Conservation (phyloP, 2,888 invertebrate genomes). For the Hyposoter dolosus region DNA sequence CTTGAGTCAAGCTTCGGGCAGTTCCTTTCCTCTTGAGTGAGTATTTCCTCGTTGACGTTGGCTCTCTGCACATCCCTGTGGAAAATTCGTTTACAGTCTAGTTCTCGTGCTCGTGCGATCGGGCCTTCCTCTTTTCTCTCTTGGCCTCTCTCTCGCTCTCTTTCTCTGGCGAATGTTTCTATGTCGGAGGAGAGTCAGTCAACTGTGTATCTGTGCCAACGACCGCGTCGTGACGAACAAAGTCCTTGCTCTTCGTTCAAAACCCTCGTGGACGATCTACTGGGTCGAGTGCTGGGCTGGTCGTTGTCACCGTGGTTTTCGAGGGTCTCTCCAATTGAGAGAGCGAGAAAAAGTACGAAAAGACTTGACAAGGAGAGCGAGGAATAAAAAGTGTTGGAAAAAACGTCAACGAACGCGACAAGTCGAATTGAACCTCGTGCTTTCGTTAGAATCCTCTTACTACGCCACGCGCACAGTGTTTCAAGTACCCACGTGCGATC, state of each 20-base stretch:
- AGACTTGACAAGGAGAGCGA: background rate
- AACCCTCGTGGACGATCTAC: conserved; percentile 65
- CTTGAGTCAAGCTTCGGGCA: conserved; percentile 48
- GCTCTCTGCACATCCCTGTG: conserved; percentile 56
- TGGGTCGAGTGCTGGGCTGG: conserved; percentile 75
- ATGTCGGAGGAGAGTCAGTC: conserved; percentile 28
- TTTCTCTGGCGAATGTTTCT: conserved; percentile 23
- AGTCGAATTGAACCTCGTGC: conserved; percentile 24
- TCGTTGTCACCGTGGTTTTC: conserved; percentile 44
- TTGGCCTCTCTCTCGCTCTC: background rate
- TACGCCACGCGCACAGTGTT: conserved; percentile 26
- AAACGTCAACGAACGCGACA: background rate
- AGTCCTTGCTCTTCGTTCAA: conserved; percentile 40
- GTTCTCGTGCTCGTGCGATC: conserved; percentile 51
- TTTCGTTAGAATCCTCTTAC: conserved; percentile 47
- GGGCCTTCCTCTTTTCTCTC: background rate
- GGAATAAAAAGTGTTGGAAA: background rate
- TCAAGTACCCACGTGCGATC: conserved; percentile 36
- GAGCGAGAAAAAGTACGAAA: conserved; percentile 14
- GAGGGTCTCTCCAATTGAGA: conserved; percentile 53
- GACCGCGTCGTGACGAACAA: conserved; percentile 59
- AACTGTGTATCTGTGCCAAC: conserved; percentile 53
- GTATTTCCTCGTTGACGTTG: conserved; percentile 57
- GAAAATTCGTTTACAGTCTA: conserved; percentile 69
- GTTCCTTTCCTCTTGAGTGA: conserved; percentile 34